phyloP scores from a whole-genome alignment of 2,113 vertebrate species.

The Tupaia chinensis region DNA sequence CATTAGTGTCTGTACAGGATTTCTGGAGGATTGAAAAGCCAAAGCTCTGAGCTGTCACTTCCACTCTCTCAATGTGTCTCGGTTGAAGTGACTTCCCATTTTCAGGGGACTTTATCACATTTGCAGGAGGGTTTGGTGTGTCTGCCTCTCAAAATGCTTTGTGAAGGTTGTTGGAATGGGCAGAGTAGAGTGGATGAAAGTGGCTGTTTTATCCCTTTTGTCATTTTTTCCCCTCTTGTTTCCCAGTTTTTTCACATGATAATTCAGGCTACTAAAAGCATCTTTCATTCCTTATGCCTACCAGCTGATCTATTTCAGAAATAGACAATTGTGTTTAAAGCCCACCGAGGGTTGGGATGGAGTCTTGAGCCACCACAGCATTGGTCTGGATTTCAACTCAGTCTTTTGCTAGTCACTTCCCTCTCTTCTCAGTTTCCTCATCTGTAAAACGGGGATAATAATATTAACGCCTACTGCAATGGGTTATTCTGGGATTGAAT shows the following conservation, averaged over 20 bases:
- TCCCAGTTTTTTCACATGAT: constrained; percentile 30
- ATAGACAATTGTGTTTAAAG: background rate
- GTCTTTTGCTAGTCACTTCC: background rate
- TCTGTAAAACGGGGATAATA: background rate
- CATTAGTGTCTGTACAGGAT: background rate
- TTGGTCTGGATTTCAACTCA: background rate
- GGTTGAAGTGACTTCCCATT: background rate
- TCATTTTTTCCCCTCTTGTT: background rate
- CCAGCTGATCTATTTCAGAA: background rate
- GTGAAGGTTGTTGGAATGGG: background rate
- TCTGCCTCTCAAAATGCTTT: constrained; percentile 12
- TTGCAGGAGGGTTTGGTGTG: background rate
- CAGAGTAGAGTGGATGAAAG: background rate
- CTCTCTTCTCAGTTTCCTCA: background rate
- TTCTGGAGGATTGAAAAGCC: constrained; percentile 14
- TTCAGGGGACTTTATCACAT: background rate
- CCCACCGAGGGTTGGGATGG: background rate
- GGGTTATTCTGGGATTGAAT: background rate
- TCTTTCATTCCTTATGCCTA: constrained; percentile 22
- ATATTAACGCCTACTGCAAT: background rate
- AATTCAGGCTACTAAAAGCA: constrained; percentile 17
- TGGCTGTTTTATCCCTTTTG: background rate
- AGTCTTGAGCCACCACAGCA: background rate
- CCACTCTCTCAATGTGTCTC: background rate
- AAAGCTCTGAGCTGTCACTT: background rate